Base-by-base conservation (phyloP, 2,888 invertebrate species). In the Amblyjoppa fuscipennis region DNA sequence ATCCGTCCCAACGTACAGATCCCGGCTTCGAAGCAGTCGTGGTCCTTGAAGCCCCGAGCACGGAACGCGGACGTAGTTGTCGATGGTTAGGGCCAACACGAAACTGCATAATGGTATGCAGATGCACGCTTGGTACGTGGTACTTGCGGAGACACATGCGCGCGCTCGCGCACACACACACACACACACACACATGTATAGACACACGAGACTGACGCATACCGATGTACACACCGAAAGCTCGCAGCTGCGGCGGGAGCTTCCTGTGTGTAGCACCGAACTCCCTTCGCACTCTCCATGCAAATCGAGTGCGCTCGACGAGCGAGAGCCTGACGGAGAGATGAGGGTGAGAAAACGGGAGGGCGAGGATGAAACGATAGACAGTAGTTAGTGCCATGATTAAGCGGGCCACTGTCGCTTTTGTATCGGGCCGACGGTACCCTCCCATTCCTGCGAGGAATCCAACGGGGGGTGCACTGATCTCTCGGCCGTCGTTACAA, bases 91-190 rank as follows among this genome's bases (percentile, higher is more conserved):
- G 83, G 86, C 90, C 88, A 91, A 91, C 90, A 89, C 89, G 90
- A 88, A 89, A 88, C 87, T 87, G 91, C 89, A 91, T 92, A 92
- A 92, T 92, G 88, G 90, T 89, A 92, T 92, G 92, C 89, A 91
- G 91, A 91, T 92, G 88, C 88, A 89, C 84, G 88, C 85, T 87
- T 82, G 81, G 71, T 87, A 84, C 84, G 87, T 80, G 87, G 88
- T 84, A 88, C 88, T 90, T 88, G 66, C 45, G 41, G 71, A 64
- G 51, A 71, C 80, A 66, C 45, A 34, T 38, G 66, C 75, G 31
- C 69, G 61, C 34, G 4, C 34, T 4, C 4, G 4, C n/a, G 77
- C 61, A 75, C 38, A 66, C 6, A 0, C 7, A 9, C 56, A 66
- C 34, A 75, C 13, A 51, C n/a, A 56, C 28, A 66, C 53, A 41